A percentile compares a stretch with the other conserved stretches of the same genome.
Evolutionary conservation across 2,888 invertebrate genomes (phyloP).

Genomic region (Drosophila formosana): DNA sequence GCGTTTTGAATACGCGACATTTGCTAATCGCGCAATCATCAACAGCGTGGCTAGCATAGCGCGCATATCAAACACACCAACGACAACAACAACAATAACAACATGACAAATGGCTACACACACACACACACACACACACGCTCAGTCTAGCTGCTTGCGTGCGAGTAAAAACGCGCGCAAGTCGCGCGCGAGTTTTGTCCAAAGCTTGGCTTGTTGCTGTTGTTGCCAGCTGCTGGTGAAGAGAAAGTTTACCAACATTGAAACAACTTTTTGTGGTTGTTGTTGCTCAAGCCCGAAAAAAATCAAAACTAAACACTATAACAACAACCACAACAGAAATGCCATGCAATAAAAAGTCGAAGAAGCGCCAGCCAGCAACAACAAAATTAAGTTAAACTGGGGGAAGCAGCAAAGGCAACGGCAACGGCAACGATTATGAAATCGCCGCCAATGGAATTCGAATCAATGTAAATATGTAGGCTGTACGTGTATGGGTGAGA

Average conservation of each 20-base stretch:
- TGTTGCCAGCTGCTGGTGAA: slow-evolving; percentile 72
- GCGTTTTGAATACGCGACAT: slow-evolving; percentile 74
- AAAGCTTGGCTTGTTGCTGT: slow-evolving; percentile 18
- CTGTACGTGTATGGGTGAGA: slow-evolving; percentile 11
- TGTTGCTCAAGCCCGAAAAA: slow-evolving; percentile 59
- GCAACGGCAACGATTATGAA: slow-evolving; percentile 69
- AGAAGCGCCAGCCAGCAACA: slow-evolving; percentile 41
- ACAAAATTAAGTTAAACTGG: slow-evolving; percentile 58
- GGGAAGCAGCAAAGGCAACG: slow-evolving; percentile 42
- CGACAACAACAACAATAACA: slow-evolving; percentile 34
- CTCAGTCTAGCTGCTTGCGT: slow-evolving; percentile 24
- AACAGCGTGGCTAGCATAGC: slow-evolving; percentile 33
- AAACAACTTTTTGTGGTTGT: slow-evolving; percentile 70
- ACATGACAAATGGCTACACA: slow-evolving; percentile 45
- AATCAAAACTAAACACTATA: slow-evolving; percentile 42
- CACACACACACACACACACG: slow-evolving; percentile 12
- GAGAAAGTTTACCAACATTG: slow-evolving; percentile 80
- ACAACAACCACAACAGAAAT: slow-evolving; percentile 40
- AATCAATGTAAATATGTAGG: slow-evolving; percentile 67
- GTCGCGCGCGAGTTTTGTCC: slow-evolving; percentile 31
- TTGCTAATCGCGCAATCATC: slow-evolving; percentile 74
- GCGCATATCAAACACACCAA: slow-evolving; percentile 55
- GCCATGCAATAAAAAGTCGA: slow-evolving; percentile 52
- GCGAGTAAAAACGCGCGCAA: slow-evolving; percentile 56
- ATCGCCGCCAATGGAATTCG: slow-evolving; percentile 77